Base-by-base conservation (phyloP, 35 echinoderm and acorn worm species). In the Apostichopus japonicus region DNA sequence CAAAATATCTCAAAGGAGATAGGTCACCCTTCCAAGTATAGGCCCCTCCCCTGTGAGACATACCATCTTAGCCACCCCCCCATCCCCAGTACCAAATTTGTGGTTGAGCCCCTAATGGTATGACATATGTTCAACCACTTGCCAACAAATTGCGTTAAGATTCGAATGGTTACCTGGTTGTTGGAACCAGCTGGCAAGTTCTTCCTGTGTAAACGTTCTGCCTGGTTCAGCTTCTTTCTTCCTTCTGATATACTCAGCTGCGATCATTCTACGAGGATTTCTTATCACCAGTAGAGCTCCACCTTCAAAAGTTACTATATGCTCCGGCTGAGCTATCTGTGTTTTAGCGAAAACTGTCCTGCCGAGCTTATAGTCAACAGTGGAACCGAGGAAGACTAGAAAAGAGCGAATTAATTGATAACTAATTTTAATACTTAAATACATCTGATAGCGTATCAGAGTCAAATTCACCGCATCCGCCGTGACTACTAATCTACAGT, bases 231-330 rank as follows among this genome's bases (percentile, higher is more conserved):
- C 21, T 52, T 88, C 86, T 59, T 72, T 63, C 65, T 88, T 88
- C 57, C 58, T 13, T 59, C 86, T 6, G 11, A 88, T 63, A 9
- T 65, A 88, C 56, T 88, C 86, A 0, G 59, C 54, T 10, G 58
- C 58, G 57, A 88, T 17, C 86, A 88, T 88, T 54, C 52, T 88
- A 23, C 67, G 21, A 10, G 86, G 86, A 52, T 88, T 88, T 44
- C 86, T 17, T 17, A 88, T 67, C 17, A 88, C 86, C 14, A 88
- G 58, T 23, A 88, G 19, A 88, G 57, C 86, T 57, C 86, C 86
- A 56, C 86, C 86, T 63, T 88, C 86, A 88, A 88, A 88, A 22
- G 86, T 88, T 19, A 88, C 86, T 55, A 88, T 88, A n/a, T 88
- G 86, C 4, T 88, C 86, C 59, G 86, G 86, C 51, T 88, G 56